Base-by-base conservation (phyloP, 2,888 invertebrate genomes). In the Octonoba sinensis region DNA sequence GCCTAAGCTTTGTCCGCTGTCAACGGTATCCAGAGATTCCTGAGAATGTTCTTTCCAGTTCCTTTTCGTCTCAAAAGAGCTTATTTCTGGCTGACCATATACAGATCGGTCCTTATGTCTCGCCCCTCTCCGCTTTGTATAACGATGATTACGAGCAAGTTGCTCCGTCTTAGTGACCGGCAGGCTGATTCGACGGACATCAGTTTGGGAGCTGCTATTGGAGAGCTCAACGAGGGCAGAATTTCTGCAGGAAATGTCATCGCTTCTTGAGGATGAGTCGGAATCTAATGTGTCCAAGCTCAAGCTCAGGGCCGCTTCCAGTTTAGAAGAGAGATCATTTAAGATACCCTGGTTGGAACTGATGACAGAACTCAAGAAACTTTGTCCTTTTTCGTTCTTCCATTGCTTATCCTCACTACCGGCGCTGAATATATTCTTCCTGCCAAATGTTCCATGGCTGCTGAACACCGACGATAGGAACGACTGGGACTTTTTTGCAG, bases 311-410 rank as follows among this genome's bases (percentile, higher is more conserved):
- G 86, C 86, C 24, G 86, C 85, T 73, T 88, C 88, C 60, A 88
- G 84, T 82, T 87, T 88, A 13, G 86, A 86, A 12, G 88, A 87
- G 27, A 88, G 83, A 82, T 87, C 88, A 72, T 84, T 87, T 67
- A 88, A 85, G 44, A 88, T 77, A 18, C 87, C 87, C 84, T 87
- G 87, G 73, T 87, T 88, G 81, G 87, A 87, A 15, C 86, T 87
- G 24, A 87, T 86, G 76, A 88, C 86, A 11, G 88, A 87, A 49
- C 84, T 87, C 70, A 88, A 87, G 82, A 88, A 87, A 51, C 87
- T 85, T 12, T 87, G 87, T 6, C 87, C 87, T 65, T 84, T 84
- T 49, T 82, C 83, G 47, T 70, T 72, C 16, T 71, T 79, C 75
- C 79, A 78, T n/a, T 75, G 76, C 18, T 82, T 82, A 11, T 71